phyloP scores from a whole-genome alignment of 2,113 vertebrate species.

The Gasterosteus aculeatus region DNA sequence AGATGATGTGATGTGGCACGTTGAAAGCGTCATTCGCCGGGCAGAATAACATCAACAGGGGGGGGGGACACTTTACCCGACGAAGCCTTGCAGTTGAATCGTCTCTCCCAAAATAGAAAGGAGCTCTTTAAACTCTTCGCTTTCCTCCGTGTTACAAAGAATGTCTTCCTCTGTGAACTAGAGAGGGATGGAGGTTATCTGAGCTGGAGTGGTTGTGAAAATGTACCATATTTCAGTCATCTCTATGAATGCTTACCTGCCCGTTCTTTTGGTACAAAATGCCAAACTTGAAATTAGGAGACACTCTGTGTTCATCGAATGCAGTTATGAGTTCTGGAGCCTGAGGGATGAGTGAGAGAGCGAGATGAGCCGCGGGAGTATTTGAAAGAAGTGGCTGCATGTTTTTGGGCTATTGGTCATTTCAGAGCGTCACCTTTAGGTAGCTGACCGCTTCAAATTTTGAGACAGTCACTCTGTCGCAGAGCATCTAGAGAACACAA shows the following conservation, averaged over 20 bases:
- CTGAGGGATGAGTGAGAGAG: constrained; percentile 50
- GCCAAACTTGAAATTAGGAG: constrained; percentile 84
- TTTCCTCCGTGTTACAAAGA: constrained; percentile 89
- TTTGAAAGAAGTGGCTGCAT: background rate
- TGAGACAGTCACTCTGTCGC: constrained; percentile 84
- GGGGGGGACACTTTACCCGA: constrained; percentile 74
- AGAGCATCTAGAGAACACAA: constrained; percentile 81
- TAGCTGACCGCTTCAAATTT: constrained; percentile 89
- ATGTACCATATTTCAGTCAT: background rate
- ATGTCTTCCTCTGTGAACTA: constrained; percentile 90
- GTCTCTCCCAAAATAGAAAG: constrained; percentile 88
- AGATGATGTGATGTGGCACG: constrained; percentile 5
- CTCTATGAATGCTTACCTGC: constrained; percentile 67
- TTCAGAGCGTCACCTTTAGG: constrained; percentile 83
- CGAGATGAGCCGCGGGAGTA: background rate
- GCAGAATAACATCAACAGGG: background rate
- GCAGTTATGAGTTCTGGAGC: constrained; percentile 81
- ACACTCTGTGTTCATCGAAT: constrained; percentile 84
- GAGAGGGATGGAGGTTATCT: constrained; percentile 36
- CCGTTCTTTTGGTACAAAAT: constrained; percentile 81
- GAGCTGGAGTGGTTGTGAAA: constrained; percentile 20
- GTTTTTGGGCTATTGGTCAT: background rate
- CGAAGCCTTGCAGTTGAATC: constrained; percentile 86
- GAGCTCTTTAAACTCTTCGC: constrained; percentile 87
- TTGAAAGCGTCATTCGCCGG: constrained; percentile 1